Evolutionary conservation across 2,888 invertebrate species (phyloP), one percentile per base, ranked within the genome.

Genomic region (Elysia crispata): DNA sequence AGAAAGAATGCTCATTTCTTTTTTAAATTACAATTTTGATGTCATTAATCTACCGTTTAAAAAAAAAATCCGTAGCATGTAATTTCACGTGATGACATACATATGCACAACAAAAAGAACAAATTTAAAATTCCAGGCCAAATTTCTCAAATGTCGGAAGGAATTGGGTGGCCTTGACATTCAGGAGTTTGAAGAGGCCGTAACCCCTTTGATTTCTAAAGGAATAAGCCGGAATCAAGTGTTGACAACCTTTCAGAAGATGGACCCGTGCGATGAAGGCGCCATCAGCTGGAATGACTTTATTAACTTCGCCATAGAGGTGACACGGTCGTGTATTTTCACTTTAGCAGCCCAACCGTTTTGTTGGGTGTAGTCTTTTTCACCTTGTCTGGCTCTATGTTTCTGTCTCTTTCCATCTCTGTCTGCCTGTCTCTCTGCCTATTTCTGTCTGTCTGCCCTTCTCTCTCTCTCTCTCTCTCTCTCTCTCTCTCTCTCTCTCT

Each of bases 241-340:
- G 11, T 86, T 89, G 76, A 78, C 86, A 11, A 81, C 90, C 54
- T 91, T 91, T 81, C 89, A 88, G 89, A 91, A 91, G 84, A 87
- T 91, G 28, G 93, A 94, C 84, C 91, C 93, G 92, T 85, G 94
- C 93, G 93, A 93, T 86, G 92, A 94, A 85, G 94, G 93, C 6
- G 90, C 89, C 31, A 93, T 94, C 0, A 93, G 93, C 83, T 96
- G 96, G 96, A 95, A 96, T 89, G 96, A 96, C 91, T 94, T 96
- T 87, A 94, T 96, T 41, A 95, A 96, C 0, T 95, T 95, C 92
- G 92, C 96, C 84, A 79, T 77, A 33, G 69, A 66, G 67, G 70
- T 75, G 1, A 49, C 64, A 50, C 57, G 23, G 1, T 70, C 50
- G 18, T n/a, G 50, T 41, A 5, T 23, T 23, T 25, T 23, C n/a